Evolutionary conservation across 1,140 invertebrate genomes (phyloP).

Genomic region (Acromyrmex echinatior): DNA sequence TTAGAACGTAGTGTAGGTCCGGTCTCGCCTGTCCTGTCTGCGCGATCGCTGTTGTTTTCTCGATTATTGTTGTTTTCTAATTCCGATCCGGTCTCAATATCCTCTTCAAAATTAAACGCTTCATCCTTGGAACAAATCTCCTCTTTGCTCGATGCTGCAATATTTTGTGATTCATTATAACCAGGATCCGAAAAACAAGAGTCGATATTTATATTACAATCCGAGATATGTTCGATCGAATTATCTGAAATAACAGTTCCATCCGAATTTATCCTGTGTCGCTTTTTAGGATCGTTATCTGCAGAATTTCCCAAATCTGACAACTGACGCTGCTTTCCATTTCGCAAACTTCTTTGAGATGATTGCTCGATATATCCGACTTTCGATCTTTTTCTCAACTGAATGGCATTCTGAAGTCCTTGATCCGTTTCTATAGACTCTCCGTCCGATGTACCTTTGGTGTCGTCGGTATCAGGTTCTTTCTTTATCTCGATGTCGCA

Average conservation of each 20-base stretch:
- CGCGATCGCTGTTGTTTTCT: slow-evolving; percentile 74
- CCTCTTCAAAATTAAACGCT: slow-evolving; percentile 83
- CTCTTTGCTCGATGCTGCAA: slow-evolving; percentile 67
- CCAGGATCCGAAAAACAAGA: slow-evolving; percentile 88
- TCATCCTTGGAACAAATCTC: slow-evolving; percentile 79
- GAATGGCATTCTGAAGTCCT: slow-evolving; percentile 69
- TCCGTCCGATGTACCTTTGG: slow-evolving; percentile 72
- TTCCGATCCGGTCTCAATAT: slow-evolving; percentile 80
- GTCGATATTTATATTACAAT: slow-evolving; percentile 86
- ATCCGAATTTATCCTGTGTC: slow-evolving; percentile 88
- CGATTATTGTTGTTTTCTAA: slow-evolving; percentile 80
- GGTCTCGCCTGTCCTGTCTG: slow-evolving; percentile 74
- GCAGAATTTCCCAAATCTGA: slow-evolving; percentile 84
- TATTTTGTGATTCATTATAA: slow-evolving; percentile 74
- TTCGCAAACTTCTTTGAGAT: slow-evolving; percentile 88
- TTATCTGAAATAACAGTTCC: slow-evolving; percentile 87
- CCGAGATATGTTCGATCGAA: slow-evolving; percentile 87
- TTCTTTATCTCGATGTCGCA: slow-evolving; percentile 81
- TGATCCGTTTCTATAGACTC: slow-evolving; percentile 65
- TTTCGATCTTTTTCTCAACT: slow-evolving; percentile 75
- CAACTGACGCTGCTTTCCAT: slow-evolving; percentile 88
- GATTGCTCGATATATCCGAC: slow-evolving; percentile 18
- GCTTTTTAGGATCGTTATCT: slow-evolving; percentile 86
- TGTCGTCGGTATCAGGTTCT: slow-evolving; percentile 79
- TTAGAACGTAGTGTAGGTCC: slow-evolving; percentile 84